These are phyloP conservation scores for Microtus oregoni DNA, from an alignment of 2,113 vertebrate species.

Conservation along the genomic window DNA sequence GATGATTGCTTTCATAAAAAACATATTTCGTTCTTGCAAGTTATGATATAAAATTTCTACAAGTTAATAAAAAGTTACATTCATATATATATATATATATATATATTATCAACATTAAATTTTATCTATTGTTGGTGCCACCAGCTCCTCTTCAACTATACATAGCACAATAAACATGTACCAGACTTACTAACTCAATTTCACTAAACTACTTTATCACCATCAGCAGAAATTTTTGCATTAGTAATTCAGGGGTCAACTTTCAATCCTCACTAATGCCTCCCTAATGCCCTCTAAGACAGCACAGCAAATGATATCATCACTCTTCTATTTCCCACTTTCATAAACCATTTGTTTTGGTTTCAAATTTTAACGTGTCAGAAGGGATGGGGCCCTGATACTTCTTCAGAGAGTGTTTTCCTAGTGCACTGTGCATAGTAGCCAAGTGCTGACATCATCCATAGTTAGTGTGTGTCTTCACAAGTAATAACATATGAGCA, in stretches of 20 bases:
- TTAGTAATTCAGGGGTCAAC: neutral
- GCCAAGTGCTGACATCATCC: neutral
- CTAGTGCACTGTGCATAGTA: neutral
- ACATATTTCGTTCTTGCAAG: neutral
- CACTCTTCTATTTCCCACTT: neutral
- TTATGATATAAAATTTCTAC: neutral
- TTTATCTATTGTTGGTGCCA: neutral
- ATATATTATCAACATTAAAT: neutral
- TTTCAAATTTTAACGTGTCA: neutral
- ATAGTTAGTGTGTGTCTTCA: neutral
- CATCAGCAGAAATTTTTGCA: too few species aligned
- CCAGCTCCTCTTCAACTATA: neutral
- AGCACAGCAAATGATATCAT: neutral
- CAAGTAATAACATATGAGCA: neutral
- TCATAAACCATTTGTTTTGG: neutral
- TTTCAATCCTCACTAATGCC: neutral
- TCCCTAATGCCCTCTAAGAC: neutral
- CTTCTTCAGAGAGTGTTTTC: neutral
- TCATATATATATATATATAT: neutral
- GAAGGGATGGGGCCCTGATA: neutral
- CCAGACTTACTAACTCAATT: neutral
- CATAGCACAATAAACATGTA: neutral
- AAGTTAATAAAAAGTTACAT: neutral
- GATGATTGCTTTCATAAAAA: constrained; percentile 4
- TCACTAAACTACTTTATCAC: neutral